Percentiles rank a stretch among this genome's conserved stretches.
phyloP scores from a whole-genome alignment of 1,140 invertebrate genomes.

The Ceratosolen solmsi region DNA sequence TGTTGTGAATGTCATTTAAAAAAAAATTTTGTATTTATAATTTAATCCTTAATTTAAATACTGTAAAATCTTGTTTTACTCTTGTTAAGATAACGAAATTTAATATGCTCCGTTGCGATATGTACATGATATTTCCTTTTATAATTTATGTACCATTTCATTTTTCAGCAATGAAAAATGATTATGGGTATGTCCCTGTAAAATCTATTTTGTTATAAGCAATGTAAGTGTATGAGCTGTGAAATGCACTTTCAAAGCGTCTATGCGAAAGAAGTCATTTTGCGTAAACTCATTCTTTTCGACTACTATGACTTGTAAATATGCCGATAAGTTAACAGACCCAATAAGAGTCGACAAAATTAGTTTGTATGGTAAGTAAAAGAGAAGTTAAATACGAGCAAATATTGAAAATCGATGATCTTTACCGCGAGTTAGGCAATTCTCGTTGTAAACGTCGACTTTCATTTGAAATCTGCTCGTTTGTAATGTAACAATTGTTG shows the following conservation, averaged over 20 bases:
- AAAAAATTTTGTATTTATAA: too few species aligned
- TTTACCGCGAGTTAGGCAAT: conserved; percentile 3
- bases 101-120: conserved; percentile 25
- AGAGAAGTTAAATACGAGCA: conserved; percentile 40
- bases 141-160: conserved; percentile 36
- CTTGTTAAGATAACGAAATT: not conserved
- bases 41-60: conserved; percentile 40
- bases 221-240: conserved; percentile 35
- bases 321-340: conserved; percentile 41
- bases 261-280: conserved; percentile 38
- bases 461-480: conserved; percentile 31
- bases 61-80: conserved; percentile 26
- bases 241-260: conserved; percentile 31
- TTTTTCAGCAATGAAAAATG: conserved; percentile 40
- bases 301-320: conserved; percentile 51
- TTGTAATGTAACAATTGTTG: conserved; percentile 65
- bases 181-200: conserved; percentile 48
- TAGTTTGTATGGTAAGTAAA: conserved; percentile 51
- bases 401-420: conserved; percentile 27
- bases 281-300: conserved; percentile 40
- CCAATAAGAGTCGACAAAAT: conserved; percentile 40
- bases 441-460: conserved; percentile 31
- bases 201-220: conserved; percentile 46
- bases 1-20: too few species aligned
- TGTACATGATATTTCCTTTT: conserved; percentile 30